Percentiles rank a stretch among this genome's conserved stretches.
Evolutionary conservation across 2,797 vertebrate species (phyloP).

Genomic region (Liasis olivaceus): DNA sequence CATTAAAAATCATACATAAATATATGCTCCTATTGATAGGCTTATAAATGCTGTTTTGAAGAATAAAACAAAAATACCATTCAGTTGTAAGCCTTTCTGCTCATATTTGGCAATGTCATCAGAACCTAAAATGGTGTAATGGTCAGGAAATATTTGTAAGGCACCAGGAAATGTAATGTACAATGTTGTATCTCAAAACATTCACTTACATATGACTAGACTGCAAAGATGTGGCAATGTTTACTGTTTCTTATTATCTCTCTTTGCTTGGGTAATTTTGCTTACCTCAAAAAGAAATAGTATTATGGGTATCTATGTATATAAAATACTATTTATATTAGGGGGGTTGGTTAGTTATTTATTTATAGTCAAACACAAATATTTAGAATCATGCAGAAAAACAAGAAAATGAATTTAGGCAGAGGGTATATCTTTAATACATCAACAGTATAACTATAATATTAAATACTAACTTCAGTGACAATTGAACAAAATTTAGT

Average conservation of each 20-base stretch:
- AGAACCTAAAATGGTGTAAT: neutral
- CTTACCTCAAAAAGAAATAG: neutral
- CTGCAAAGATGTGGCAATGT: neutral
- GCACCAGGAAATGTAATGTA: neutral
- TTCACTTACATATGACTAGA: neutral
- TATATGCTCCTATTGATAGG: neutral
- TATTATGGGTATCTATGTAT: neutral
- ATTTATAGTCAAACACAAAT: neutral
- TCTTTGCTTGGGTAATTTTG: neutral
- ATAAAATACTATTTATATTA: neutral
- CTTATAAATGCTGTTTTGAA: neutral
- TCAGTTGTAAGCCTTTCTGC: neutral
- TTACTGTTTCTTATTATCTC: neutral
- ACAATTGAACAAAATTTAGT: neutral
- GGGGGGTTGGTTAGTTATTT: neutral
- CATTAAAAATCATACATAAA: neutral
- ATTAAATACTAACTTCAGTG: neutral
- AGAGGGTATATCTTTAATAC: neutral
- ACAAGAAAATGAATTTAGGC: neutral
- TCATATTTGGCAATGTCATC: neutral
- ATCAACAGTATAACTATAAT: neutral
- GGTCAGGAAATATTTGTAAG: neutral
- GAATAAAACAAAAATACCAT: neutral
- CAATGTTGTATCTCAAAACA: neutral
- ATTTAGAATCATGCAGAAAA: neutral